Percentiles rank a stretch among this genome's conserved stretches.
Evolutionary conservation across 2,888 invertebrate species (phyloP).

Genomic region (Strigamia maritima): DNA sequence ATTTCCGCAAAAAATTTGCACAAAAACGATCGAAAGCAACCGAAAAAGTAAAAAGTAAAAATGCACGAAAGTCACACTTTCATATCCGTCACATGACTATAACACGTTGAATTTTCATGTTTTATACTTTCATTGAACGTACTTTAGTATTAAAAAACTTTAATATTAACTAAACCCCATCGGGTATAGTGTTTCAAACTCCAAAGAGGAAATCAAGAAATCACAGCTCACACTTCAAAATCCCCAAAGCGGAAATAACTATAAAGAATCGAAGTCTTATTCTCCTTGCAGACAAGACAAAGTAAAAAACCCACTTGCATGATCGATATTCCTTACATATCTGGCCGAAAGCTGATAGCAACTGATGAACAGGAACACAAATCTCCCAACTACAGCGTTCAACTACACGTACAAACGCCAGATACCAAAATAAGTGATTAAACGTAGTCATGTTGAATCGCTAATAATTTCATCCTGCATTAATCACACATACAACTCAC

Average conservation of each 20-base stretch:
- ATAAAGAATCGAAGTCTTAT: background rate
- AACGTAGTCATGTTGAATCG: background rate
- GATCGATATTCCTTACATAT: background rate
- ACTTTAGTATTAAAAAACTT: too few relatives aligned
- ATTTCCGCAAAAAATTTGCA: too few relatives aligned
- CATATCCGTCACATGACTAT: too few relatives aligned
- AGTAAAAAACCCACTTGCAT: background rate
- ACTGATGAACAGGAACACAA: background rate
- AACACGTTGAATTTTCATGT: too few relatives aligned
- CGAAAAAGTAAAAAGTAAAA: too few relatives aligned
- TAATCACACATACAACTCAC: background rate
- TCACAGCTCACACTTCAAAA: background rate
- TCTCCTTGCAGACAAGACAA: background rate
- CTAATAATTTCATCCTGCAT: background rate
- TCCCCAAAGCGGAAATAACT: constrained; percentile 4
- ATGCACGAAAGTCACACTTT: too few relatives aligned
- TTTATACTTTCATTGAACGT: too few relatives aligned
- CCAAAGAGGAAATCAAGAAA: background rate
- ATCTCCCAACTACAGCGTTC: background rate
- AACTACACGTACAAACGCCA: background rate
- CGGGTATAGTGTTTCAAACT: background rate
- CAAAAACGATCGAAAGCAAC: too few relatives aligned
- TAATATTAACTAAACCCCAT: background rate
- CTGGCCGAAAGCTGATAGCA: background rate
- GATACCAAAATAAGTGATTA: background rate